Conservation (phyloP, 92 coral and sea anemone genomes). For the Scolanthus callimorphus region DNA sequence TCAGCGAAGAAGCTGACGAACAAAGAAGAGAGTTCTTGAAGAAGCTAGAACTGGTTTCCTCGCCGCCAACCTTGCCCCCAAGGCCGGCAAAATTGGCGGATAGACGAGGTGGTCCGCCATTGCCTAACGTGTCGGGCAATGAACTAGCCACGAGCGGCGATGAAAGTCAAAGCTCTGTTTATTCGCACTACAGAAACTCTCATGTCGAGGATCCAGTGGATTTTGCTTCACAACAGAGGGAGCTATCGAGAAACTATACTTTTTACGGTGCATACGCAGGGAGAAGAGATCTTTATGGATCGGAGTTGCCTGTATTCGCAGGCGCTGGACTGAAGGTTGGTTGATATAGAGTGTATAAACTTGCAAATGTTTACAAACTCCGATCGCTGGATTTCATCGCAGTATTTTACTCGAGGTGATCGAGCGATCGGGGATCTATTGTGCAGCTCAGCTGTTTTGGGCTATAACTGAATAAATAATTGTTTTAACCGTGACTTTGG, state of each 20-base stretch:
- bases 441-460: background rate
- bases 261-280: constrained; percentile 19
- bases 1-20: constrained; percentile 86
- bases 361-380: background rate
- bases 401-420: background rate
- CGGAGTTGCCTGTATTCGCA: background rate
- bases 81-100: constrained; percentile 66
- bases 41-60: constrained; percentile 65
- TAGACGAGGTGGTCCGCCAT: background rate
- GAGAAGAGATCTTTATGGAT: constrained; percentile 12
- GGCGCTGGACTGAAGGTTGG: background rate
- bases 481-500: no score
- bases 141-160: constrained; percentile 2
- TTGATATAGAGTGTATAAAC: background rate
- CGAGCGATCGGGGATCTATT: background rate
- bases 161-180: constrained; percentile 6
- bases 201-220: constrained; percentile 53
- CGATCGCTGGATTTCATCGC: background rate
- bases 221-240: constrained; percentile 85
- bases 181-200: constrained; percentile 57
- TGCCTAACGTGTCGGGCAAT: constrained; percentile 57
- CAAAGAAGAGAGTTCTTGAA: constrained; percentile 85
- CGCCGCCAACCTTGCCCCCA: constrained; percentile 88
- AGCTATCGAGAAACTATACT: constrained; percentile 60
- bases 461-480: background rate